Percentiles rank a stretch among this genome's conserved stretches.
Conservation (phyloP, 2,888 invertebrate species). For the Parnassius apollo region DNA sequence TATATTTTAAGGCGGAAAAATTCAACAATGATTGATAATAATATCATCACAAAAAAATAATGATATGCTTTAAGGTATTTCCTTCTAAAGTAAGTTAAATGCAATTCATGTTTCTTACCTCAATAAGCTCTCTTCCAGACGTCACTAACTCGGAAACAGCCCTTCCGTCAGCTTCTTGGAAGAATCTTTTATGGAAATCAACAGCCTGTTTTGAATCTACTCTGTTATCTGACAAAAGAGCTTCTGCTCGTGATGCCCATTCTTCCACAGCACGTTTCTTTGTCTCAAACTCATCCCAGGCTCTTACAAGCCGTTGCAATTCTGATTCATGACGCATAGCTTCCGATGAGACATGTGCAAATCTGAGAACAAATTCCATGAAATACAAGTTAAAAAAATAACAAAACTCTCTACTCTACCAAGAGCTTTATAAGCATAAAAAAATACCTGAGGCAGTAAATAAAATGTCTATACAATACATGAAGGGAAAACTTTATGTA, state of each 20-base stretch:
- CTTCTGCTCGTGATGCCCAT: slow-evolving; percentile 93
- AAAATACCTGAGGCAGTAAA: no score
- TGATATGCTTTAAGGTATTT: no score
- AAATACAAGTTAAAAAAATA: no score
- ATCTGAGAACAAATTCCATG: slow-evolving; percentile 55
- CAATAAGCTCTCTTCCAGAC: slow-evolving; percentile 86
- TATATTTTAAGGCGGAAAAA: no score
- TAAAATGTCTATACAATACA: no score
- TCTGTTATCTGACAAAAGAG: slow-evolving; percentile 88
- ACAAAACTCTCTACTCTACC: no score
- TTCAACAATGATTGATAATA: no score
- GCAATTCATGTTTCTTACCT: slow-evolving; percentile 57
- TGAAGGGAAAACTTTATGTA: no score
- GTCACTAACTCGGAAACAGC: slow-evolving; percentile 90
- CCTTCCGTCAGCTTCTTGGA: slow-evolving; percentile 91
- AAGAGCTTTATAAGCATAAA: no score
- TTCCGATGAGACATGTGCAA: slow-evolving; percentile 87
- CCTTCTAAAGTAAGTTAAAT: no score
- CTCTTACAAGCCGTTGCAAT: slow-evolving; percentile 88
- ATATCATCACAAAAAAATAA: no score
- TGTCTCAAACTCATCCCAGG: slow-evolving; percentile 92
- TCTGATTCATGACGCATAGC: slow-evolving; percentile 89
- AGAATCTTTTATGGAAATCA: slow-evolving; percentile 92
- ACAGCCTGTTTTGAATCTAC: slow-evolving; percentile 90
- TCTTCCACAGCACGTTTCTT: slow-evolving; percentile 90